Evolutionary conservation across 2,888 invertebrate genomes (phyloP).

Genomic region (Drosophila tanythrix): DNA sequence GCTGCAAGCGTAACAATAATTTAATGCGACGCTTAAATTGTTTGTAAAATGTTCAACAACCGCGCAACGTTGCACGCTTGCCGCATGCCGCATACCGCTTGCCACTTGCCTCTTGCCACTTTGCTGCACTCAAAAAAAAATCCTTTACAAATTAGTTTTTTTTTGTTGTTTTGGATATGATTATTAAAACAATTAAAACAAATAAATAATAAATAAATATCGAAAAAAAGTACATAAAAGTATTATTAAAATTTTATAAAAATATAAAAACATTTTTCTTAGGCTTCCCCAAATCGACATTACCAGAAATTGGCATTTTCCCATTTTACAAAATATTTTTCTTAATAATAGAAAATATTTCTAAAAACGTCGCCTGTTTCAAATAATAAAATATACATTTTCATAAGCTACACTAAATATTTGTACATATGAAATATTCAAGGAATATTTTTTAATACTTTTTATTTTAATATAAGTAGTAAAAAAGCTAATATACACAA

Average conservation of each 20-base stretch:
- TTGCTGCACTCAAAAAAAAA: not conserved
- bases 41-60: slow-evolving; percentile 77
- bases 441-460: too few species aligned
- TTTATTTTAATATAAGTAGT: too few species aligned
- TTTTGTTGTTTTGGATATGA: not conserved
- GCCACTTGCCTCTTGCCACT: slow-evolving; percentile 23
- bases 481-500: not conserved
- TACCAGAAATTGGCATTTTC: not conserved
- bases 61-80: slow-evolving; percentile 53
- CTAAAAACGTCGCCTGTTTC: too few species aligned
- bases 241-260: not conserved
- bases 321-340: not conserved
- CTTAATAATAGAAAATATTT: too few species aligned
- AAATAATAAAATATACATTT: not conserved
- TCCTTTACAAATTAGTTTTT: fast-evolving
- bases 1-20: slow-evolving; percentile 77
- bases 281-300: too few species aligned
- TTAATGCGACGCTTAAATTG: slow-evolving; percentile 81
- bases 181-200: not conserved
- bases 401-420: not conserved
- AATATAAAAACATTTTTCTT: not conserved
- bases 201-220: not conserved
- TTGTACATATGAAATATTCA: too few species aligned
- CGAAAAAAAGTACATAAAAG: not conserved
- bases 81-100: not conserved